Base-by-base conservation (phyloP, 2,113 vertebrate genomes). In the Neolamprologus modestus region DNA sequence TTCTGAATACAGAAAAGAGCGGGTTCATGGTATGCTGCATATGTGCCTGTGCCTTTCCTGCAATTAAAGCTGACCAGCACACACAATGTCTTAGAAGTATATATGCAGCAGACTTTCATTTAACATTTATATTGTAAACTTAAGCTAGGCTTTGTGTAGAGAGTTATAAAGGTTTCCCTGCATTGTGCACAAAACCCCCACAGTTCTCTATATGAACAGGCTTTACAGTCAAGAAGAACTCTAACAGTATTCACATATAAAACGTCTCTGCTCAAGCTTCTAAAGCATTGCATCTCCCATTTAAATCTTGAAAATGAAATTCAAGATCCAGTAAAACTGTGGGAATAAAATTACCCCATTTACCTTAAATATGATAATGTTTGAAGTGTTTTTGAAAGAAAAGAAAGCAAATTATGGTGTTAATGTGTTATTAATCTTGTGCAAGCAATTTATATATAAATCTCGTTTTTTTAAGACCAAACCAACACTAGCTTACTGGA, bases 401-500 rank as follows among this genome's bases (percentile, higher is more conserved):
- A 45, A 45, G 42, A 45, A 45, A 45, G 42, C 42, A 14, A 45
- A 45, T 45, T 45, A 7, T 45, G 42, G 13, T 45, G 42, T 45
- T 45, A 45, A 45, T 45, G 42, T 45, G 42, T 45, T 45, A 45
- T 45, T 45, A 14, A 45, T 45, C 3, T 14, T 45, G 42, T 45
- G 42, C 42, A 14, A 45, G 6, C 42, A 45, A 7, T 45, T 45
- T 45, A 14, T 45, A 45, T 2, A 45, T 45, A 45, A 45, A 45
- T 45, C 0, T 45, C 2, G 0, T 45, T 45, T 45, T 45, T 14
- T 45, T 4, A 14, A 14, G 13, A 14, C 13, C 42, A 45, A 14
- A 14, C 42, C 42, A 45, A 45, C 3, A 14, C 42, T 45, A 45
- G 13, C 2, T 2, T 45, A 16, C 42, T 45, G 42, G 42, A 7